Base-by-base conservation (phyloP, 2,113 vertebrate genomes). In the Paratilapia polleni region DNA sequence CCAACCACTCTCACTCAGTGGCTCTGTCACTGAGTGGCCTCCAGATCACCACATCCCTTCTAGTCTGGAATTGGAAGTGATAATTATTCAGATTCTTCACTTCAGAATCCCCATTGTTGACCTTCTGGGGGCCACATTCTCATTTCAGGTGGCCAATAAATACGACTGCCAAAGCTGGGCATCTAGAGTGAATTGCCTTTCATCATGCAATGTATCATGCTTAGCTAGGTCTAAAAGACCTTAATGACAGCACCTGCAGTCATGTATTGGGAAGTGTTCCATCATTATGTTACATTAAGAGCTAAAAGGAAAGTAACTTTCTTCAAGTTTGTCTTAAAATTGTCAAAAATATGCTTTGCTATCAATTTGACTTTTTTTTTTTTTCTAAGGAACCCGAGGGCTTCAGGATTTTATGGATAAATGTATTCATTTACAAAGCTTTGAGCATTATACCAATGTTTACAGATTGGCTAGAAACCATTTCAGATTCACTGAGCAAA, bases 31-130 rank as follows among this genome's bases (percentile, higher is more conserved):
- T 11, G 77, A 91, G 84, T 87, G 87, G 85, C 85, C 86, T 88
- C 73, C 81, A 56, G 87, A 90, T 90, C 78, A 36, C 81, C 86
- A 62, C 74, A 70, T 90, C 85, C 81, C 84, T 87, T 87, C 90
- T 47, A 41, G 76, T 76, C 76, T 80, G 79, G 81, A 80, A 87
- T 82, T 88, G 85, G 60, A 78, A 75, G 80, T 17, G 31, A 78
- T 94, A 94, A 95, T 95, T 95, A 94, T 81, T 84, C 58, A 54
- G 76, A 85, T 90, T 92, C 87, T 93, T 92, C 88, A 88, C 87
- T 87, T 91, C 74, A 89, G 86, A 88, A 87, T 84, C 84, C 43
- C 34, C 66, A 52, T 84, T 91, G 88, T 94, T 94, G 94, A 95
- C 93, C 93, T 84, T 80, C 54, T 12, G 20, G 80, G 87, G 90